phyloP scores from a whole-genome alignment of 2,797 vertebrate species.

The Semotilus atromaculatus region DNA sequence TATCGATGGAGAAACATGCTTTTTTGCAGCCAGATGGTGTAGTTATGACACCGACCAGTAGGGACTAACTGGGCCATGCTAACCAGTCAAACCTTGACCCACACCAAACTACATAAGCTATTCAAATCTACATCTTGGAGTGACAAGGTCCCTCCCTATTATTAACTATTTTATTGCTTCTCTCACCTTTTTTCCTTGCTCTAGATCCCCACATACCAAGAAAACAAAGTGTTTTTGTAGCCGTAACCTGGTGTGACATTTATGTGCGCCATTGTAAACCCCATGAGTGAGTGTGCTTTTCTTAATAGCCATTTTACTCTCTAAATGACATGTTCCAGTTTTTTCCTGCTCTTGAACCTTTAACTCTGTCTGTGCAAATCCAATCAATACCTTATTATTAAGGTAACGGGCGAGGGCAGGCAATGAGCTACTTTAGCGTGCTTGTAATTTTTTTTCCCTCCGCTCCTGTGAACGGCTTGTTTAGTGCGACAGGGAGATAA shows the following conservation, averaged over 20 bases:
- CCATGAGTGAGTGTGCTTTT: conserved; percentile 27
- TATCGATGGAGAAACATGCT: background rate
- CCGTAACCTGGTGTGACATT: conserved; percentile 28
- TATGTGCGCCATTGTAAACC: conserved; percentile 13
- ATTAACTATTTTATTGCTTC: conserved; percentile 38
- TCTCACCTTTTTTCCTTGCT: conserved; percentile 16
- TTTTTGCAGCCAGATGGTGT: background rate
- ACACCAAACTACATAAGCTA: background rate
- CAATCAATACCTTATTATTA: conserved; percentile 64
- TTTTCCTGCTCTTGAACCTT: conserved; percentile 44
- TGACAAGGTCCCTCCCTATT: conserved; percentile 11
- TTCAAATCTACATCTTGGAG: conserved; percentile 30
- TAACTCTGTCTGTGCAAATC: conserved; percentile 44
- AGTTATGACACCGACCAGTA: background rate
- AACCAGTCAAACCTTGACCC: conserved; percentile 17
- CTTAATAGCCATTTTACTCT: conserved; percentile 35
- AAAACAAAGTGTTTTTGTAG: conserved; percentile 20
- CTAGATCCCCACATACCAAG: conserved; percentile 29
- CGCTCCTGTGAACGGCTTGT: conserved; percentile 39
- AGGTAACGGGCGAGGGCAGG: conserved; percentile 42
- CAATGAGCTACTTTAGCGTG: conserved; percentile 42
- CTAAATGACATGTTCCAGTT: conserved; percentile 49
- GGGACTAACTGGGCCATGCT: background rate
- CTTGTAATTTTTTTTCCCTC: conserved; percentile 44
- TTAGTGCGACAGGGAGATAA: conserved; percentile 54